Conservation (phyloP, 2,797 vertebrate genomes). For the Mormyrops boulengeri region DNA sequence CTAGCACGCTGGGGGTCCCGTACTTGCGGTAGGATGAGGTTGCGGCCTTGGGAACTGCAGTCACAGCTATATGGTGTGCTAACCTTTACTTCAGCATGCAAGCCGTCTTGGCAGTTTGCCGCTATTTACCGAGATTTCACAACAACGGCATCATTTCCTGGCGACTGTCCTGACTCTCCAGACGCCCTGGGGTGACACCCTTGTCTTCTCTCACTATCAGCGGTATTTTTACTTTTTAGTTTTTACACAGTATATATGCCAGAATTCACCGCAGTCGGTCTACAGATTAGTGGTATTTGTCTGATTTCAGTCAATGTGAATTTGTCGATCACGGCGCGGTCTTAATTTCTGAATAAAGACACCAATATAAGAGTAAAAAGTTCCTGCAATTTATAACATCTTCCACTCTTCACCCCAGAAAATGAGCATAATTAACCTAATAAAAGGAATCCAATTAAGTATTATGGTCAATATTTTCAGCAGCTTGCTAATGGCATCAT, state of each 20-base stretch:
- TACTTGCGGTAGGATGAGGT: slow-evolving; percentile 29
- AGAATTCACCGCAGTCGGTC: neutral
- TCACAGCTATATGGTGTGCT: neutral
- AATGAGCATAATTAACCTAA: neutral
- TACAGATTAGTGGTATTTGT: neutral
- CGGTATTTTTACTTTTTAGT: neutral
- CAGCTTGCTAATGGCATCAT: neutral
- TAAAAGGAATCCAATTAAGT: neutral
- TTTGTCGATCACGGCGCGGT: neutral
- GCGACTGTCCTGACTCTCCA: neutral
- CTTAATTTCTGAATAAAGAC: neutral
- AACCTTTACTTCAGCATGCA: neutral
- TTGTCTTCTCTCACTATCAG: neutral
- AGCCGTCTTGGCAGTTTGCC: neutral
- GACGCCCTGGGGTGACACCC: neutral
- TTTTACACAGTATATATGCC: neutral
- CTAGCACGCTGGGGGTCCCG: slow-evolving; percentile 43
- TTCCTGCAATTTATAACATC: neutral
- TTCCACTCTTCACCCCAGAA: neutral
- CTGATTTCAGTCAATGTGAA: neutral
- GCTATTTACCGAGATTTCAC: neutral
- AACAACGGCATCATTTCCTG: neutral
- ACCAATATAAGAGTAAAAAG: neutral
- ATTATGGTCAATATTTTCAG: neutral
- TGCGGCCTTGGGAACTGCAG: neutral